phyloP scores from a whole-genome alignment of 2,888 invertebrate genomes.

The Spialia ferax region DNA sequence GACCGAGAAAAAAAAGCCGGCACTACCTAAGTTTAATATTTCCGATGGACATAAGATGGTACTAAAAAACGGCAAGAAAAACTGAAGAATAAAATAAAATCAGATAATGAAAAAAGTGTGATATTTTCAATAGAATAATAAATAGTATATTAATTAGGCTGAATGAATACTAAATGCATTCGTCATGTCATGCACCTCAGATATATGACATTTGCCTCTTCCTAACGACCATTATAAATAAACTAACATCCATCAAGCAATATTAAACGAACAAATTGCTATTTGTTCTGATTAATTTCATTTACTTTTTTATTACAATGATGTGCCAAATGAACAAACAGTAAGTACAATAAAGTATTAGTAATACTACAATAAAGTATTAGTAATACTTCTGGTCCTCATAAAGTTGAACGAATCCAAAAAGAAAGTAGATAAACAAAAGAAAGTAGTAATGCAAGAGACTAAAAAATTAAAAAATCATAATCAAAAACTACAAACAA shows the following conservation, averaged over 20 bases:
- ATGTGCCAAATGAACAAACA: constrained; percentile 16
- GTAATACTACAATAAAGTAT: no score
- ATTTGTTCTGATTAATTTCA: constrained; percentile 34
- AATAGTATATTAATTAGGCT: constrained; percentile 35
- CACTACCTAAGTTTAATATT: no score
- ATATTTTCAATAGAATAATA: constrained; percentile 1
- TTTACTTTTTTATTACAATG: constrained; percentile 23
- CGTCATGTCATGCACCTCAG: constrained; percentile 32
- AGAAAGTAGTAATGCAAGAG: no score
- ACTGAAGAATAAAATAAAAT: background rate
- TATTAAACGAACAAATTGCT: constrained; percentile 38
- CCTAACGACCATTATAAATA: constrained; percentile 40
- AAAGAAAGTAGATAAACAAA: no score
- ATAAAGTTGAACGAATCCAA: no score
- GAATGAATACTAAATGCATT: constrained; percentile 35
- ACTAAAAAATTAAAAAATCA: no score
- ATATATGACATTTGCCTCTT: constrained; percentile 40
- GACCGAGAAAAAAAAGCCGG: no score
- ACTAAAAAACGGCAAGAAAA: background rate
- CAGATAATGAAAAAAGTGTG: constrained; percentile 2
- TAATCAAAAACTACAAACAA: no score
- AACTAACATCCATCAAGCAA: constrained; percentile 35
- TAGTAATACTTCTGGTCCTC: no score
- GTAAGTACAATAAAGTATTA: no score
- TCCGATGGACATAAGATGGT: no score